Evolutionary conservation across 1,140 invertebrate species (phyloP).

Genomic region (Drosophila pectinifera): DNA sequence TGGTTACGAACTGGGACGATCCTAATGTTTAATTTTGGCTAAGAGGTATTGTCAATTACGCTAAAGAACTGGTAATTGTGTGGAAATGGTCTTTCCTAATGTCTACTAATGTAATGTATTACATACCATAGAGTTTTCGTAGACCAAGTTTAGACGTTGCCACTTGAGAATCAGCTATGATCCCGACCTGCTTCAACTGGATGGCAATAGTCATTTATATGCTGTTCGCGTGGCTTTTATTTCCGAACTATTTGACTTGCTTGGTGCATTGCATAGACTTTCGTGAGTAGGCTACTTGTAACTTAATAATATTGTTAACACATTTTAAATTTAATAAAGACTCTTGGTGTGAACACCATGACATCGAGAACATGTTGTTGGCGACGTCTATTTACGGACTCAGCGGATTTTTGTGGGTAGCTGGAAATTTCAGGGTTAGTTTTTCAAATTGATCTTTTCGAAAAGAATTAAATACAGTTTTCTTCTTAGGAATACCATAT

Average conservation of each 20-base stretch:
- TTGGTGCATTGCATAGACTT: conserved; percentile 1
- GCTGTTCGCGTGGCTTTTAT: neutral
- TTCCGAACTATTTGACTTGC: neutral
- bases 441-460: neutral
- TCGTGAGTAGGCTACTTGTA: too few species aligned
- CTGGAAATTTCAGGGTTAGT: conserved; percentile 7
- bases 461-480: too few species aligned
- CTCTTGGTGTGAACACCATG: neutral
- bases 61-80: too few species aligned
- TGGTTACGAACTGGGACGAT: too few species aligned
- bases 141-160: neutral
- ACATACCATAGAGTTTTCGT: neutral
- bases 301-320: too few species aligned
- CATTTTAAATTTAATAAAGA: neutral
- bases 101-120: neutral
- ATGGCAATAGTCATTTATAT: conserved; percentile 1
- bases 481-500: neutral
- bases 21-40: neutral
- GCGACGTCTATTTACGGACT: too few species aligned
- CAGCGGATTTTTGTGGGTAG: conserved; percentile 13
- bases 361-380: too few species aligned
- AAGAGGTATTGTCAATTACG: neutral
- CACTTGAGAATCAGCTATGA: neutral
- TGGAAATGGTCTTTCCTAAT: neutral
- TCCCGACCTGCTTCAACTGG: neutral